Percentiles rank a stretch among this genome's conserved stretches.
Evolutionary conservation across 2,888 invertebrate species (phyloP).

Genomic region (Sarcophaga carnaria): DNA sequence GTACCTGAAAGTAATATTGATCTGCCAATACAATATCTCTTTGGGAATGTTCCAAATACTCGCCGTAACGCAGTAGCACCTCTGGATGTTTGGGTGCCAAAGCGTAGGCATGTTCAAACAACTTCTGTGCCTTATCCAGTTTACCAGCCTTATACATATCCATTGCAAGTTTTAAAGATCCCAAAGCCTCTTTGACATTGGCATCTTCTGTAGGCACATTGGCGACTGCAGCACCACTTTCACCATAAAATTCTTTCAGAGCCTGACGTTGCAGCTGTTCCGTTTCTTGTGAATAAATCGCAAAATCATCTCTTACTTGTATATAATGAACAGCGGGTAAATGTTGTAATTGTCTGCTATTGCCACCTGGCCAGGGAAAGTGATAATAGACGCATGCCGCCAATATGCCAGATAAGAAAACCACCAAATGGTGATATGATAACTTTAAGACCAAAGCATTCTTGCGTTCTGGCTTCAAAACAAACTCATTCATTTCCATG

Average conservation of each 20-base stretch:
- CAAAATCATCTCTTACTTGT: constrained; percentile 80
- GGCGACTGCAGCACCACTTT: constrained; percentile 73
- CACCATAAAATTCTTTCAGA: constrained; percentile 75
- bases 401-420: constrained; percentile 76
- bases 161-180: constrained; percentile 91
- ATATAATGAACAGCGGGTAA: constrained; percentile 78
- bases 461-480: constrained; percentile 40
- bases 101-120: constrained; percentile 95
- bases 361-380: constrained; percentile 49
- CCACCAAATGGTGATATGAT: constrained; percentile 68
- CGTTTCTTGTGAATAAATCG: constrained; percentile 72
- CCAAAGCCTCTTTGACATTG: constrained; percentile 87
- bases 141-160: constrained; percentile 93
- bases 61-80: constrained; percentile 95
- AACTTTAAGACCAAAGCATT: constrained; percentile 55
- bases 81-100: constrained; percentile 96
- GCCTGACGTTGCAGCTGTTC: constrained; percentile 61
- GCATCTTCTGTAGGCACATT: constrained; percentile 73
- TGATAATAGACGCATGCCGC: constrained; percentile 75
- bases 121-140: constrained; percentile 90
- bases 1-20: constrained; percentile 91
- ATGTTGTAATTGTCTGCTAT: constrained; percentile 74
- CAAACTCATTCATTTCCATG: constrained; percentile 52
- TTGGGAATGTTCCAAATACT: constrained; percentile 93
- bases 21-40: constrained; percentile 94